Evolutionary conservation across 1,140 invertebrate genomes (phyloP).

Genomic region (Idris sp.): DNA sequence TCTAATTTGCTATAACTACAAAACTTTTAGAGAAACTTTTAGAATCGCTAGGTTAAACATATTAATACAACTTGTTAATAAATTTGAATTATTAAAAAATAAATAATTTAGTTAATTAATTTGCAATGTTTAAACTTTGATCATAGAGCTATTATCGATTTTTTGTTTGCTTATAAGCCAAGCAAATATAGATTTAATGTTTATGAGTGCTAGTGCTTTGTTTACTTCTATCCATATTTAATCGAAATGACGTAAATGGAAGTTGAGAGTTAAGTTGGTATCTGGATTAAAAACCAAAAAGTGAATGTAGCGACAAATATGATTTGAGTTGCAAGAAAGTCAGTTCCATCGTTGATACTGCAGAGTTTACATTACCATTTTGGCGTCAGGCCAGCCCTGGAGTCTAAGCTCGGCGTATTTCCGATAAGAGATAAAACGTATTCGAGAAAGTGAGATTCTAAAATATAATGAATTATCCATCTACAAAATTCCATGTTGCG

Average conservation of each 20-base stretch:
- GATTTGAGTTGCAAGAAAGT: slow-evolving; percentile 58
- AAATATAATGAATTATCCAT: slow-evolving; percentile 42
- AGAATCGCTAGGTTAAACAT: too few species aligned
- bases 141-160: too few species aligned
- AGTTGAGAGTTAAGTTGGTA: slow-evolving; percentile 51
- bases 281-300: slow-evolving; percentile 59
- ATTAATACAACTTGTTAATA: too few species aligned
- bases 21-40: too few species aligned
- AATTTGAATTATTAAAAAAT: too few species aligned
- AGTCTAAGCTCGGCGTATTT: slow-evolving; percentile 50
- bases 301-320: slow-evolving; percentile 58
- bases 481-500: slow-evolving; percentile 30
- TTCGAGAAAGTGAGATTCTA: slow-evolving; percentile 28
- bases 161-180: too few species aligned
- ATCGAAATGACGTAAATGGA: slow-evolving; percentile 53
- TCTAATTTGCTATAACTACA: too few species aligned
- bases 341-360: slow-evolving; percentile 41
- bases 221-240: too few species aligned
- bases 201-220: too few species aligned
- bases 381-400: slow-evolving; percentile 54
- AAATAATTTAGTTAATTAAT: too few species aligned
- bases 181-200: too few species aligned
- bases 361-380: slow-evolving; percentile 63
- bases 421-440: slow-evolving; percentile 56
- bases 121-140: too few species aligned